Evolutionary conservation across 2,797 vertebrate species (phyloP).

Genomic region (Aldrovandia affinis): DNA sequence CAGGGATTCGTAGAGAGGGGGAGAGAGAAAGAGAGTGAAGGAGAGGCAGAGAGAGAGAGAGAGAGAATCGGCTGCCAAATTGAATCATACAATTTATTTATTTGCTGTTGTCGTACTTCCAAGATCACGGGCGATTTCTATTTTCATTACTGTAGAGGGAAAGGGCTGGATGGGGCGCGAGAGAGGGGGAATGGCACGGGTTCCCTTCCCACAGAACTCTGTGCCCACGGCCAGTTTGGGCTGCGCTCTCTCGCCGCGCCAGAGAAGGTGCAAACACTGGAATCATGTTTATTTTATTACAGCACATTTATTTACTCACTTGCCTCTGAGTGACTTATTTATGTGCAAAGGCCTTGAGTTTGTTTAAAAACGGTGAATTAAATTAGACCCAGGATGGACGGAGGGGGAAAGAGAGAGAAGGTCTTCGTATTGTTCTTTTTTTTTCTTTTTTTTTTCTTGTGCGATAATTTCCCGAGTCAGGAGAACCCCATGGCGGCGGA

Average conservation of each 20-base stretch:
- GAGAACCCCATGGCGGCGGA: constrained; percentile 1
- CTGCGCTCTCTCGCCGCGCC: constrained; percentile 65
- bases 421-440: constrained; percentile 6
- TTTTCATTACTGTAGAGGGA: constrained; percentile 77
- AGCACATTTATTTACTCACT: constrained; percentile 44
- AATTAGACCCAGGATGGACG: not conserved
- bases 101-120: constrained; percentile 82
- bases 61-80: constrained; percentile 81
- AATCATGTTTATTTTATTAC: constrained; percentile 43
- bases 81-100: constrained; percentile 83
- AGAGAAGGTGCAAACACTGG: constrained; percentile 73
- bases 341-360: constrained; percentile 40
- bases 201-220: constrained; percentile 80
- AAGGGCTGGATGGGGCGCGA: not conserved
- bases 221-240: constrained; percentile 74
- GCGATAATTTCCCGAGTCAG: constrained; percentile 17
- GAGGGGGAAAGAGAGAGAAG: not conserved
- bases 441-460: not conserved
- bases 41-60: constrained; percentile 30
- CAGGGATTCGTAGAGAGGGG: constrained; percentile 80
- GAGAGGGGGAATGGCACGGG: constrained; percentile 63
- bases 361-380: constrained; percentile 36
- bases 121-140: constrained; percentile 86
- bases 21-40: constrained; percentile 59
- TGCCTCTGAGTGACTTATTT: constrained; percentile 43